phyloP scores from a whole-genome alignment of 2,888 invertebrate species.

The Calliopum simillimum region DNA sequence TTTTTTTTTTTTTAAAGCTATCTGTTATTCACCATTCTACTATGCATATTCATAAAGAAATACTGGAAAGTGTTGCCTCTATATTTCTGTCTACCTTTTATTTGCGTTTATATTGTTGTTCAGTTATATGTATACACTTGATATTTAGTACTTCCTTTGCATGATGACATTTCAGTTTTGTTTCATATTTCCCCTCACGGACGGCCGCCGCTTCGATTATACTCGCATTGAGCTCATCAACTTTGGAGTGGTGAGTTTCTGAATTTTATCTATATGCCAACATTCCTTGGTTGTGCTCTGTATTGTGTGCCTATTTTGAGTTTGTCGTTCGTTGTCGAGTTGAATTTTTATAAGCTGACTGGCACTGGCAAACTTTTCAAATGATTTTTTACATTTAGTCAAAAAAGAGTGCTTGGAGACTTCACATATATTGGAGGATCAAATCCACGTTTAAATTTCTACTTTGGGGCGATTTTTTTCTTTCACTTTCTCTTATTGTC shows the following conservation, averaged over 20 bases:
- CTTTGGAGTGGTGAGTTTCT: conserved; percentile 8
- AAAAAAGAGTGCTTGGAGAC: conserved; percentile 64
- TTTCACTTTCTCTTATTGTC: conserved; percentile 47
- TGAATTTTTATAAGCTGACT: conserved; percentile 17
- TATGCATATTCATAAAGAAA: too few relatives aligned
- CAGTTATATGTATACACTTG: not conserved
- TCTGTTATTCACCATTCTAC: not conserved
- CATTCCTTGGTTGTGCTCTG: not conserved
- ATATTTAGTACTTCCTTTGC: conserved; percentile 11
- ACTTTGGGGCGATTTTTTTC: conserved; percentile 47
- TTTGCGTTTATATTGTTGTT: too few relatives aligned
- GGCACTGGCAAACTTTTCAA: conserved; percentile 45
- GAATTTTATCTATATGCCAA: not conserved
- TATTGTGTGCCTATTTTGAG: conserved; percentile 8
- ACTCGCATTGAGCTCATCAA: not conserved
- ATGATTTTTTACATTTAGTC: conserved; percentile 50
- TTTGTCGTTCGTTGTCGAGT: conserved; percentile 8
- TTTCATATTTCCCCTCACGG: not conserved
- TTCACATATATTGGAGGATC: conserved; percentile 66
- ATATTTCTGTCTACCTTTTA: not conserved
- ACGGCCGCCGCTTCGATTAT: not conserved
- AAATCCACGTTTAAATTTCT: conserved; percentile 64
- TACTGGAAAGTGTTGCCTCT: conserved; percentile 10
- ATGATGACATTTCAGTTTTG: conserved; percentile 22
- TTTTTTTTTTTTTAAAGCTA: not conserved